Evolutionary conservation across 2,113 vertebrate species (phyloP), one percentile per base, ranked within the genome.

Genomic region (Lepisosteus osseus): DNA sequence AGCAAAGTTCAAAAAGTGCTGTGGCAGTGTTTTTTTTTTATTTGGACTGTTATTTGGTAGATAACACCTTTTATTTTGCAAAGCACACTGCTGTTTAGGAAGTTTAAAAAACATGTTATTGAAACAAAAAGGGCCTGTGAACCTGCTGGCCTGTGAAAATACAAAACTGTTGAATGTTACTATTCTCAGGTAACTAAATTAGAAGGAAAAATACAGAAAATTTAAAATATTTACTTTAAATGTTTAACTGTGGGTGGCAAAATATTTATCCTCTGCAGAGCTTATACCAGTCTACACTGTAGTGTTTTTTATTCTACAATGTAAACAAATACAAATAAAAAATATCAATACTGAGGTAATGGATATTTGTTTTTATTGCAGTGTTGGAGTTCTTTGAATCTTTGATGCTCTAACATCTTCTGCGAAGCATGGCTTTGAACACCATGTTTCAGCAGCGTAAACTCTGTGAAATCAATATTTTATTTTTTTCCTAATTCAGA

Each of bases 271-370:
- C 40, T 54, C 56, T 65, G 14, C 47, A 14, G 6, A 57, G 45
- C 72, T n/a, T 67, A 55, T 65, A 54, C 57, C 65, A 67, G 41
- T 57, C 59, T 41, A 67, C 17, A 67, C 54, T 76, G 65, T 54
- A 71, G 67, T 41, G 44, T 7, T 68, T 70, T 3, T 68, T 64
- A 66, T 70, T 62, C 65, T 51, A 67, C 44, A 73, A 54, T 68
- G 47, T 70, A 67, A 70, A 74, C 51, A 41, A 61, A 43, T 45
- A 74, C 72, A 74, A 79, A 57, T 45, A 76, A 68, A 76, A 61
- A 67, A 57, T 7, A 3, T 4, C 7, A 45, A 70, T 47, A 7
- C 41, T 45, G 43, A 59, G 54, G 8, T 67, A 45, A 9, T 56
- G 47, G 47, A 17, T 6, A 44, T 14, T 59, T 72, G 4, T 55